Evolutionary conservation across 2,888 invertebrate species (phyloP).

Genomic region (Schrankia costaestrigalis): DNA sequence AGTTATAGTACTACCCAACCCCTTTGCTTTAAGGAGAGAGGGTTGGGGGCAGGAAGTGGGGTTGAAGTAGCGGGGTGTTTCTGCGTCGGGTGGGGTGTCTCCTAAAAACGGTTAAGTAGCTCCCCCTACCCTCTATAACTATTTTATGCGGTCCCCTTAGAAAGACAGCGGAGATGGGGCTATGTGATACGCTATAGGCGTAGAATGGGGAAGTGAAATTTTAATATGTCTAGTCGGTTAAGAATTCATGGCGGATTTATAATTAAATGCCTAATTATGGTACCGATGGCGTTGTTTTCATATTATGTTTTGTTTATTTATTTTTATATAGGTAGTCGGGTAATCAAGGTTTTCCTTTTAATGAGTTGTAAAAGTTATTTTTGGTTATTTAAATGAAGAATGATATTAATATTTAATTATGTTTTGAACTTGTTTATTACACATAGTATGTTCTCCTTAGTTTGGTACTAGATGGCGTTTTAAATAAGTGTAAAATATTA

Average conservation of each 20-base stretch:
- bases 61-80: slow-evolving; percentile 69
- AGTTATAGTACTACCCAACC: slow-evolving; percentile 60
- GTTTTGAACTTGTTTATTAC: too few relatives aligned
- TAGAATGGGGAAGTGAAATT: slow-evolving; percentile 72
- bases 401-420: too few relatives aligned
- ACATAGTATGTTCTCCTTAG: too few relatives aligned
- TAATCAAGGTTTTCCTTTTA: slow-evolving; percentile 35
- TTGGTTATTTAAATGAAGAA: too few relatives aligned
- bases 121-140: slow-evolving; percentile 77
- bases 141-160: slow-evolving; percentile 80
- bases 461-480: too few relatives aligned
- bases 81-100: slow-evolving; percentile 74
- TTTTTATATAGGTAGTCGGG: slow-evolving; percentile 51
- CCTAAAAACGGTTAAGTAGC: slow-evolving; percentile 81
- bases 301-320: slow-evolving; percentile 50
- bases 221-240: slow-evolving; percentile 76
- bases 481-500: too few relatives aligned
- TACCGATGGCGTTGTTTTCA: slow-evolving; percentile 64
- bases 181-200: slow-evolving; percentile 68
- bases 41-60: slow-evolving; percentile 71
- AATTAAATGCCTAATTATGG: slow-evolving; percentile 76
- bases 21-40: slow-evolving; percentile 42
- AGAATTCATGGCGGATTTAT: slow-evolving; percentile 78
- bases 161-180: slow-evolving; percentile 78
- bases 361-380: slow-evolving; percentile 25